Base-by-base conservation (phyloP, 1,140 invertebrate species). In the Lordiphosa clarofinis region DNA sequence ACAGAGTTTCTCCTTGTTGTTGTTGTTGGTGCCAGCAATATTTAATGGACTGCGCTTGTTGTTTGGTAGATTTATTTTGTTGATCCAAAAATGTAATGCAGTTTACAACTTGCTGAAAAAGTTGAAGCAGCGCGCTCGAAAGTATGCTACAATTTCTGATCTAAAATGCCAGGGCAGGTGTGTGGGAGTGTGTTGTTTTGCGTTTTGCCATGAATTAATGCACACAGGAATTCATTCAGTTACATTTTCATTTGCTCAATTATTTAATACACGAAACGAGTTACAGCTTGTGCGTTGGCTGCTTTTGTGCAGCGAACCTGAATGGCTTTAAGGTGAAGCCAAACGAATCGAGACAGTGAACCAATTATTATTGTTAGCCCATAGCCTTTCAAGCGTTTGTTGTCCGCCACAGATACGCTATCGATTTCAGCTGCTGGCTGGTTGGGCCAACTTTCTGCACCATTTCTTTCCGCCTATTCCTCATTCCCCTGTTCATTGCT, bases 211-310 rank as follows among this genome's bases (percentile, higher is more conserved):
- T 55, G 35, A 49, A 47, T 36, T 52, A 58, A 74, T 50, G 59
- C 71, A 74, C 71, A 53, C 53, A 75, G 74, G 75, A 79, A 74
- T 81, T 63, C 66, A 54, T 52, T 60, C 70, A 58, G 61, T 61
- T 72, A 82, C 56, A 82, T 71, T 67, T 81, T 81, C 75, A 75
- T 82, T 75, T 66, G 61, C 44, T 81, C 71, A 81, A 81, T 81
- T 81, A 81, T 81, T 81, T 72, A 81, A 72, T 68, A 72, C 57
- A 52, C 65, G 42, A 59, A 57, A 44, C 64, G 42, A 69, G 43
- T 49, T 52, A 47, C 55, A 66, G 37, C 36, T 46, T 31, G 11
- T 33, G 24, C 12, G 28, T 24, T 28, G 40, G 52, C 43, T 49
- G 54, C 46, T 40, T 42, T 43, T 39, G 59, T 42, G 46, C 36